Conservation (phyloP, 2,888 invertebrate species). For the Ditylenchus weischeri region DNA sequence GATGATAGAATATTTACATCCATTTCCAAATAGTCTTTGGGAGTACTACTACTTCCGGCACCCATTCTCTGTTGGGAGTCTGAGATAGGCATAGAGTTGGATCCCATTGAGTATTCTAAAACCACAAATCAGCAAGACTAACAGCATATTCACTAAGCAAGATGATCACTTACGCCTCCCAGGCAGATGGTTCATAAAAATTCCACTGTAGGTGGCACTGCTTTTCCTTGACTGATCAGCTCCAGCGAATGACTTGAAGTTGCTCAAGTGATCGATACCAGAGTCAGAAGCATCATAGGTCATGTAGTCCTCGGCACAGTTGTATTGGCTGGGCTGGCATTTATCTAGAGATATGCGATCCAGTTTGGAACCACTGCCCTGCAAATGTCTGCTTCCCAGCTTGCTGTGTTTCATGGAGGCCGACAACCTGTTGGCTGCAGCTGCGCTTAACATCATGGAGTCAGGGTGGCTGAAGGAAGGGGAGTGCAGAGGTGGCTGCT, state of each 20-base stretch:
- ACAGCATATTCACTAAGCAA: background rate
- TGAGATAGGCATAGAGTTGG: slow-evolving; percentile 2
- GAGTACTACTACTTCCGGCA: background rate
- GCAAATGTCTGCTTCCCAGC: background rate
- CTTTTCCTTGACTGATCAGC: slow-evolving; percentile 21
- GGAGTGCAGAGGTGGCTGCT: background rate
- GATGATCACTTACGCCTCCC: slow-evolving; percentile 27
- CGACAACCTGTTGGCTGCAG: slow-evolving; percentile 9
- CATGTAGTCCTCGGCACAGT: slow-evolving; percentile 37
- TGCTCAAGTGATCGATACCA: background rate
- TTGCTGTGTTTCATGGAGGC: slow-evolving; percentile 9
- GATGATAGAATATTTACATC: slow-evolving; percentile 11
- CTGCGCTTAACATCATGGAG: background rate
- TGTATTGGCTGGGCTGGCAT: slow-evolving; percentile 13
- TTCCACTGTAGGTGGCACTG: slow-evolving; percentile 16
- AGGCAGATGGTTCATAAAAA: slow-evolving; percentile 10
- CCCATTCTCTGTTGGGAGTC: slow-evolving; percentile 11
- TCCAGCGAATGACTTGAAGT: background rate
- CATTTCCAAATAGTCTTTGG: slow-evolving; percentile 30
- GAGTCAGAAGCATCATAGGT: slow-evolving; percentile 31
- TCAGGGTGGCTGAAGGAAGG: background rate
- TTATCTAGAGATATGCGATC: background rate
- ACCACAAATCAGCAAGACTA: background rate
- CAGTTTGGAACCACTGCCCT: slow-evolving; percentile 11
- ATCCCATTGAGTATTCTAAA: background rate